A percentile compares a stretch with the other conserved stretches of the same genome.
These are phyloP conservation scores for Petrosia ficiformis DNA, from an alignment of 37 sponge, comb jelly and placozoan genomes.

Conservation along the genomic window DNA sequence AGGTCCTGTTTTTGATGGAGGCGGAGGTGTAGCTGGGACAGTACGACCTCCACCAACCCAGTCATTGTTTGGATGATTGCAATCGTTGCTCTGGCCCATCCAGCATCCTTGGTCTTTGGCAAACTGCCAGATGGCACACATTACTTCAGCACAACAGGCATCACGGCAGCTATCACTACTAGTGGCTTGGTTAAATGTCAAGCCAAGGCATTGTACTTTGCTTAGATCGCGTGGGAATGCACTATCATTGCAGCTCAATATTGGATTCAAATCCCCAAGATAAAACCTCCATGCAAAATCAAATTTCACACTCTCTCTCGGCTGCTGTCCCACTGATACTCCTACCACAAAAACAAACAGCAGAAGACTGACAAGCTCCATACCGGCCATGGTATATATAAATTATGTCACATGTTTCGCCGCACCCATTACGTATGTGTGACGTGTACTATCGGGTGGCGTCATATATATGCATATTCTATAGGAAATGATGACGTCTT, in stretches of 20 bases:
- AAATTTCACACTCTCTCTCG: constrained; percentile 47
- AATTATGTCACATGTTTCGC: no score
- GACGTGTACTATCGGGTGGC: no score
- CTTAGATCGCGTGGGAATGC: constrained; percentile 35
- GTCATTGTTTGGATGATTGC: constrained; percentile 22
- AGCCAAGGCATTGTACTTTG: constrained; percentile 38
- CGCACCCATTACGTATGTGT: no score
- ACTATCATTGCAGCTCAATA: background rate
- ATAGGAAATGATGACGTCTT: no score
- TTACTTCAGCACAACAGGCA: constrained; percentile 27
- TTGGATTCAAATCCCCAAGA: constrained; percentile 24
- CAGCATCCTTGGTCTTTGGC: constrained; percentile 36
- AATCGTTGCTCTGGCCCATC: constrained; percentile 41
- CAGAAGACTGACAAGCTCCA: no score
- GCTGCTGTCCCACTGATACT: no score
- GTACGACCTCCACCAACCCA: constrained; percentile 45
- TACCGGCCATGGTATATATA: no score
- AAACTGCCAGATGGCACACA: constrained; percentile 62
- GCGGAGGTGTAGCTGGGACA: constrained; percentile 24
- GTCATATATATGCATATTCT: no score
- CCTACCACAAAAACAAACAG: no score
- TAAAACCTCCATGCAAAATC: constrained; percentile 58
- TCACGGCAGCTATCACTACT: constrained; percentile 34
- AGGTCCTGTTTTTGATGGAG: constrained; percentile 29
- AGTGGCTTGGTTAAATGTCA: background rate